These are phyloP conservation scores for Natrix natrix DNA, from an alignment of 2,797 vertebrate genomes.

Conservation along the genomic window DNA sequence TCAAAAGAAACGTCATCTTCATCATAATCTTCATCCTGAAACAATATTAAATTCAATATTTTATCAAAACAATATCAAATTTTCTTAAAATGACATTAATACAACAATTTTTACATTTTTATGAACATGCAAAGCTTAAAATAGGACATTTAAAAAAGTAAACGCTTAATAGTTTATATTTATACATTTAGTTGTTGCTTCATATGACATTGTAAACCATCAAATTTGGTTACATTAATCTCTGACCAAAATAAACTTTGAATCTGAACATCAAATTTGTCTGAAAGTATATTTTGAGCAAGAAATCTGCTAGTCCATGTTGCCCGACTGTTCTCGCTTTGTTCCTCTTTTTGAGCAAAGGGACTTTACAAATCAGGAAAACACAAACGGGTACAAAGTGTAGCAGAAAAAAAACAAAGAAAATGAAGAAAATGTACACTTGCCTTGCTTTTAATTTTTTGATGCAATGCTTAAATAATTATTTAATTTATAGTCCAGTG, in stretches of 20 bases:
- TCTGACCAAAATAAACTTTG: background rate
- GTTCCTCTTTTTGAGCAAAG: background rate
- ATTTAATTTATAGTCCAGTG: background rate
- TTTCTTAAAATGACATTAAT: background rate
- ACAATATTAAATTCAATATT: conserved; percentile 34
- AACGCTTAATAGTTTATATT: background rate
- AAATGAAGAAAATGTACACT: background rate
- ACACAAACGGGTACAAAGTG: background rate
- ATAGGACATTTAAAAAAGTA: background rate
- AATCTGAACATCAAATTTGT: background rate
- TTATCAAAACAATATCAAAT: background rate
- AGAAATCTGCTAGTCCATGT: background rate
- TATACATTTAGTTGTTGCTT: background rate
- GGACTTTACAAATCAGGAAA: background rate
- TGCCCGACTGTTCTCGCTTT: background rate
- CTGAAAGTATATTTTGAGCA: background rate
- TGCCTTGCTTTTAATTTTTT: background rate
- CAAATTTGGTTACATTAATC: background rate
- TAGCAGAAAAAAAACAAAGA: background rate
- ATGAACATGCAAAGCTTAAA: background rate
- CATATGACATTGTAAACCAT: background rate
- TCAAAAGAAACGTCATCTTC: conserved; percentile 77
- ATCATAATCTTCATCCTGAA: conserved; percentile 85
- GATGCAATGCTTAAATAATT: background rate
- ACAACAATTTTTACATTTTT: background rate